Evolutionary conservation across 64 coral and sea anemone species (phyloP), one percentile per base, ranked within the genome.

Genomic region (Actinia tenebrosa): DNA sequence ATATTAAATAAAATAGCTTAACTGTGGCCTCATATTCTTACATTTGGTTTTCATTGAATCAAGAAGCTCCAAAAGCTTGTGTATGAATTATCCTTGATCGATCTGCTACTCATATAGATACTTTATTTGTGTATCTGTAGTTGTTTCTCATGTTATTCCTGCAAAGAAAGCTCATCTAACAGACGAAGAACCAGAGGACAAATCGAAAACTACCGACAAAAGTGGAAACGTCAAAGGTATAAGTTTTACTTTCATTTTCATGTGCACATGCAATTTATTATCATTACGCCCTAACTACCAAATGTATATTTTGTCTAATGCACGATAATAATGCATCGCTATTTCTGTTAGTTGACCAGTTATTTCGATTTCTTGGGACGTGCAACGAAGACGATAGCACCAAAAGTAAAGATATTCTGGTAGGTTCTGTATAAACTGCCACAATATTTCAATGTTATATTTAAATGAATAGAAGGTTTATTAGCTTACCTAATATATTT

Each of bases 311-410:
- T 50, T 50, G 4, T 8, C 47, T 50, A 50, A 50, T 50, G 47
- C 47, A 50, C 47, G 47, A 58, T 58, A 58, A 25, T 75, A 26
- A 75, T 75, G 6, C 37, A 75, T 81, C 3, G 15, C 17, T 85
- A 20, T 63, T 63, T 84, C 53, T 56, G 7, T 54, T 27, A 85
- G 56, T 60, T 82, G 90, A 92, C 44, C 78, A 86, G 56, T 78
- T 92, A 58, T 92, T 92, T 46, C 87, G 64, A 64, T 87, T 92
- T 83, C 45, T 92, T 68, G 90, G 90, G 54, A 92, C 84, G 68
- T 63, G 80, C 6, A 63, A 66, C 7, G 77, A 92, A 59, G 85
- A 78, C 84, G 90, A 92, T 92, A 83, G 79, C 26, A 25, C 27
- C 6, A 91, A 80, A 44, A 91, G 55, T 77, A 91, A 91, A 55